Evolutionary conservation across 2,797 vertebrate species (phyloP).

Genomic region (Gadopsis bispinosus): DNA sequence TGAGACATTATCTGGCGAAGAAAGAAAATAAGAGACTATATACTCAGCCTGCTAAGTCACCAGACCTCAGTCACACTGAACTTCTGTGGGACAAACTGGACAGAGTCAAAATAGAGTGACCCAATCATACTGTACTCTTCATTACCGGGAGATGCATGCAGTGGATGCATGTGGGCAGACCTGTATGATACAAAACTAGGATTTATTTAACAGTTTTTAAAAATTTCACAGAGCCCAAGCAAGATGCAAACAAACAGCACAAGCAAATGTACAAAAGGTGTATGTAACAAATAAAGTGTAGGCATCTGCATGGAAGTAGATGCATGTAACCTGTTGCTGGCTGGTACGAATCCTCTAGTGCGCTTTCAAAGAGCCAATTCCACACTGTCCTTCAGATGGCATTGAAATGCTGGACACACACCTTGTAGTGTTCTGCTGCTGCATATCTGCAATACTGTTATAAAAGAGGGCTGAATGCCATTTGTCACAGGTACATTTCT

Average conservation of each 20-base stretch:
- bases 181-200: neutral
- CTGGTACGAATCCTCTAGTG: slow-evolving; percentile 27
- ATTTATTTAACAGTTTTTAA: neutral
- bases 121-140: neutral
- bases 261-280: neutral
- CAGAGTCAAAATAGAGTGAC: neutral
- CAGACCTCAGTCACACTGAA: neutral
- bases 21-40: neutral
- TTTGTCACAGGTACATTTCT: slow-evolving; percentile 18
- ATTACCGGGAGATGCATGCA: neutral
- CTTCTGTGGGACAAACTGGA: neutral
- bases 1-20: neutral
- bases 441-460: neutral
- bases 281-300: neutral
- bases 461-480: slow-evolving; percentile 8
- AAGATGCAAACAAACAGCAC: neutral
- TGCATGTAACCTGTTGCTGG: slow-evolving; percentile 19
- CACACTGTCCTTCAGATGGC: slow-evolving; percentile 46
- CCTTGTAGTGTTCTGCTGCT: slow-evolving; percentile 12
- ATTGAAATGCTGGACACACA: slow-evolving; percentile 56
- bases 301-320: neutral
- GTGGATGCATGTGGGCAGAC: neutral
- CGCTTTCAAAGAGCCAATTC: slow-evolving; percentile 55
- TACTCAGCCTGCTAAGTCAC: neutral
- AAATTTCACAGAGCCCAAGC: neutral